Percentiles rank a stretch among this genome's conserved stretches.
phyloP scores from a whole-genome alignment of 2,888 invertebrate genomes.

The Horisme vitalbata region DNA sequence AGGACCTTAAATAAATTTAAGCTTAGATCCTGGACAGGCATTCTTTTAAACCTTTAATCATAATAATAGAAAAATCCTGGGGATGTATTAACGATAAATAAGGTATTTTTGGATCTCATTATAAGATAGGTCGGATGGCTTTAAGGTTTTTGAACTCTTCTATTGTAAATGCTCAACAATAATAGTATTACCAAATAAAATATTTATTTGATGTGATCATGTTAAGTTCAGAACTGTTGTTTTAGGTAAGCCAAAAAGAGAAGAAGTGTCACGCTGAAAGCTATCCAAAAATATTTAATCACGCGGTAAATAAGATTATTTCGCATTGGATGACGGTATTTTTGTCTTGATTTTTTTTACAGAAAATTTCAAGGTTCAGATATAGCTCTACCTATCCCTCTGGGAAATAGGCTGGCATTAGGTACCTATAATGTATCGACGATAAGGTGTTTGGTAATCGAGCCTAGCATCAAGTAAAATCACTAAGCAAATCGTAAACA shows the following conservation, averaged over 20 bases:
- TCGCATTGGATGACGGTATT: too few relatives aligned
- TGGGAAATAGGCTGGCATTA: too few relatives aligned
- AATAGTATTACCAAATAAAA: constrained; percentile 3
- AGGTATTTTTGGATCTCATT: constrained; percentile 8
- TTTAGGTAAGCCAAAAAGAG: too few relatives aligned
- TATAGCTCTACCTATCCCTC: too few relatives aligned
- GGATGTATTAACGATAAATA: constrained; percentile 26
- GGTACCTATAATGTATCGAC: too few relatives aligned
- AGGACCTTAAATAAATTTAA: constrained; percentile 10
- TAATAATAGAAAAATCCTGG: constrained; percentile 19
- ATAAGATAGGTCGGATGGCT: constrained; percentile 11
- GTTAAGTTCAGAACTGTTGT: too few relatives aligned
- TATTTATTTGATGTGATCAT: too few relatives aligned
- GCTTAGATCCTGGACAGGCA: constrained; percentile 10
- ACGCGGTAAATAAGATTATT: too few relatives aligned
- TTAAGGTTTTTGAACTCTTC: constrained; percentile 4
- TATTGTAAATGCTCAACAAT: constrained; percentile 21
- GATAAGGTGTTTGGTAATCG: constrained; percentile 27
- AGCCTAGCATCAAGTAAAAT: constrained; percentile 34
- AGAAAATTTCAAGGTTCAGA: too few relatives aligned
- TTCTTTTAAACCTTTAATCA: constrained; percentile 24
- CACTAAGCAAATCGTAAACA: constrained; percentile 65
- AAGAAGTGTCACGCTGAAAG: too few relatives aligned
- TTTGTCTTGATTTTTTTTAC: too few relatives aligned
- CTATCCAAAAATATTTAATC: too few relatives aligned